Percentiles rank a stretch among this genome's conserved stretches.
Conservation (phyloP, 2,113 vertebrate genomes). For the Dasyornis broadbenti region DNA sequence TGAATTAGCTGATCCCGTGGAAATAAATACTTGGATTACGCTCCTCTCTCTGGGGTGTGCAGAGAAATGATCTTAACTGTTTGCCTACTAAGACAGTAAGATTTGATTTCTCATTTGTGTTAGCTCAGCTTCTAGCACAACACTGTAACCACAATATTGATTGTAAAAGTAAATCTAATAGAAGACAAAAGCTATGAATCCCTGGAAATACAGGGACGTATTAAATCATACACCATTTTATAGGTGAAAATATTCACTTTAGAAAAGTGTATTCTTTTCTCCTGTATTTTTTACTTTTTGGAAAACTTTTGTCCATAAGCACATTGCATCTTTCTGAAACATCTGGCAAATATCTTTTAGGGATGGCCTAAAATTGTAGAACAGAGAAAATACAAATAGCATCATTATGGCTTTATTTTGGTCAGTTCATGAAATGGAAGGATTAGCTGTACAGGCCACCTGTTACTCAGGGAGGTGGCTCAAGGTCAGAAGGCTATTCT, state of each 20-base stretch:
- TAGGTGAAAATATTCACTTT: neutral
- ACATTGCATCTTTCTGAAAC: neutral
- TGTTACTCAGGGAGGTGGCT: slow-evolving; percentile 36
- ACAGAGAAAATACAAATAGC: slow-evolving; percentile 22
- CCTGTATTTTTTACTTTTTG: neutral
- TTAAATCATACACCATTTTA: neutral
- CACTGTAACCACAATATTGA: neutral
- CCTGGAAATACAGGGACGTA: neutral
- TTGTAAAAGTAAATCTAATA: neutral
- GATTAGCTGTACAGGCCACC: neutral
- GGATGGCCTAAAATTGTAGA: slow-evolving; percentile 32
- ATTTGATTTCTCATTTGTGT: neutral
- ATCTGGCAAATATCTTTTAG: slow-evolving; percentile 2
- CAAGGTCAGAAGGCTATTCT: slow-evolving; percentile 34
- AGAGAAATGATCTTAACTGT: neutral
- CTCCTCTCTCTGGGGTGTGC: neutral
- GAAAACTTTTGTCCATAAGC: neutral
- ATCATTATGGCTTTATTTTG: slow-evolving; percentile 53
- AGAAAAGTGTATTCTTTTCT: neutral
- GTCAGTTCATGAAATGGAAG: slow-evolving; percentile 42
- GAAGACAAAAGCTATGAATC: neutral
- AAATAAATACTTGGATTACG: neutral
- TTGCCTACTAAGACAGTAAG: neutral
- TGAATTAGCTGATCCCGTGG: neutral
- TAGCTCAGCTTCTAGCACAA: neutral